phyloP scores from a whole-genome alignment of 2,113 vertebrate species.

The Neotragus moschatus region DNA sequence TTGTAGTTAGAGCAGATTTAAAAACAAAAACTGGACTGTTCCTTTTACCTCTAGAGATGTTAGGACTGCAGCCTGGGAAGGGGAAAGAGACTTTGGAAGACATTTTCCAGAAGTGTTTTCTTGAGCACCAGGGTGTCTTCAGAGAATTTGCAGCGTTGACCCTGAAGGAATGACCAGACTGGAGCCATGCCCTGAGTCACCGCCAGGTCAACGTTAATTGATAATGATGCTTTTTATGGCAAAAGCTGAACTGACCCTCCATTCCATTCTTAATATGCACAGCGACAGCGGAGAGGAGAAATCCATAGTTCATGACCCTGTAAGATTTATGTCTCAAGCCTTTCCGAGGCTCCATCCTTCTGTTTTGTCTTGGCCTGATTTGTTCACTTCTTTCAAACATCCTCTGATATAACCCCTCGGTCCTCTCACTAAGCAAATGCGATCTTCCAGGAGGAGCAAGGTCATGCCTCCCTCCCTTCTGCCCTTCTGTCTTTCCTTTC shows the following conservation, averaged over 20 bases:
- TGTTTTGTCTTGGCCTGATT: neutral
- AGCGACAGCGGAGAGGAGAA: neutral
- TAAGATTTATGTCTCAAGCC: neutral
- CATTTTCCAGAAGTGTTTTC: neutral
- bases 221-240: neutral
- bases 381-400: neutral
- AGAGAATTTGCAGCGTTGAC: neutral
- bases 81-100: neutral
- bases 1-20: neutral
- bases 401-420: neutral
- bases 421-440: neutral
- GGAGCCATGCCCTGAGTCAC: neutral
- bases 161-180: neutral
- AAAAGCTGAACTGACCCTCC: neutral
- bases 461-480: too few relatives aligned
- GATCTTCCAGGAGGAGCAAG: neutral
- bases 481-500: neutral
- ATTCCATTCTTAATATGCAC: neutral
- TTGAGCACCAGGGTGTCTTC: neutral
- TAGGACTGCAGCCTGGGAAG: neutral
- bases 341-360: neutral
- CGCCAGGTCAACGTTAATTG: neutral
- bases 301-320: neutral
- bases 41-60: neutral
- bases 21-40: neutral